Evolutionary conservation across 2,113 vertebrate genomes (phyloP).

Genomic region (Brevimyrus niger): DNA sequence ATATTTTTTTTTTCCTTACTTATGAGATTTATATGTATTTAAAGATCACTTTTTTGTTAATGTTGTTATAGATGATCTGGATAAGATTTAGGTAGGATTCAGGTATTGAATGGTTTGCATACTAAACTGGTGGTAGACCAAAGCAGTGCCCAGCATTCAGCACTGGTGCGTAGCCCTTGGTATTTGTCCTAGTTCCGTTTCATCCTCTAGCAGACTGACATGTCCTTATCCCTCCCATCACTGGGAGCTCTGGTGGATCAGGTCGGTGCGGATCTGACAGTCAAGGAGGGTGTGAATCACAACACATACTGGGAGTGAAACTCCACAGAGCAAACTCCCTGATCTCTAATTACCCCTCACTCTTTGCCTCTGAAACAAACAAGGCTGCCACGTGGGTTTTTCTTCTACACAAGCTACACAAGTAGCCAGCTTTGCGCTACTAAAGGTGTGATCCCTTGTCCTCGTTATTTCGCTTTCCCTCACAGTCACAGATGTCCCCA

Average conservation of each 20-base stretch:
- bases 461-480: neutral
- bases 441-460: neutral
- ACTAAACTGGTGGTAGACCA: neutral
- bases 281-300: neutral
- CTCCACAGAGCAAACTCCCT: neutral
- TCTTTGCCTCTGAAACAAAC: neutral
- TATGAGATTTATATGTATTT: conserved; percentile 50
- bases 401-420: no score
- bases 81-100: conserved; percentile 29
- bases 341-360: neutral
- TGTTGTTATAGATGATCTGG: conserved; percentile 41
- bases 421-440: neutral
- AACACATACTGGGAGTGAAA: neutral
- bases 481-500: neutral
- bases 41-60: conserved; percentile 51
- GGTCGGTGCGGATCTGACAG: neutral
- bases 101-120: neutral
- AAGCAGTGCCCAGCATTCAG: neutral
- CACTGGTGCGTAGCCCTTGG: neutral
- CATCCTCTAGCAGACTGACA: neutral
- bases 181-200: neutral
- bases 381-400: neutral
- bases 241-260: neutral
- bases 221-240: neutral
- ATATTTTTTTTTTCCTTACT: conserved; percentile 50